phyloP scores from a whole-genome alignment of 2,113 vertebrate species.

The Saccopteryx bilineata region DNA sequence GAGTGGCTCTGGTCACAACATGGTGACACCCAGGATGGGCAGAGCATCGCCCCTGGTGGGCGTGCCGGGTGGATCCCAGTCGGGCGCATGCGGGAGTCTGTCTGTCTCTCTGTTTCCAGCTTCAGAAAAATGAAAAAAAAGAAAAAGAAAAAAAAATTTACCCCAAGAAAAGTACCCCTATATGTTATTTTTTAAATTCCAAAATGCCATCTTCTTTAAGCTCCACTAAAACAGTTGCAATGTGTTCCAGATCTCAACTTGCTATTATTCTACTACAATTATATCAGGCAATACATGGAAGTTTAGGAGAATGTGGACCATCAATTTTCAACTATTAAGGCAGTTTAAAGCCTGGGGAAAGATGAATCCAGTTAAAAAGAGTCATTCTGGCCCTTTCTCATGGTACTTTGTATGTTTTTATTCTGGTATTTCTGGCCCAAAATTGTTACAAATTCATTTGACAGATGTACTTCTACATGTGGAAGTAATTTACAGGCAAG shows the following conservation, averaged over 20 bases:
- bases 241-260: not conserved
- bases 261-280: not conserved
- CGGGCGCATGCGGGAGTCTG: no score
- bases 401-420: not conserved
- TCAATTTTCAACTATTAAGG: not conserved
- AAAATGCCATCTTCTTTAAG: not conserved
- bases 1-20: no score
- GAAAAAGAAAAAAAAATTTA: conserved; percentile 41
- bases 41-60: no score
- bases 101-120: no score
- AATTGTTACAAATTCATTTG: conserved; percentile 26
- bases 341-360: not conserved
- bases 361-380: not conserved
- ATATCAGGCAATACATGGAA: not conserved
- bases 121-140: no score
- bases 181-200: conserved; percentile 1
- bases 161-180: not conserved
- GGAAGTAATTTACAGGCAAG: not conserved
- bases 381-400: not conserved
- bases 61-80: no score
- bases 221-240: not conserved
- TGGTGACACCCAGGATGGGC: no score
- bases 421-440: conserved; percentile 8
- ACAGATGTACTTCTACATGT: conserved; percentile 18
- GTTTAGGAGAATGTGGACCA: not conserved